phyloP scores from a whole-genome alignment of 2,113 vertebrate genomes.

The Myiozetetes cayanensis region DNA sequence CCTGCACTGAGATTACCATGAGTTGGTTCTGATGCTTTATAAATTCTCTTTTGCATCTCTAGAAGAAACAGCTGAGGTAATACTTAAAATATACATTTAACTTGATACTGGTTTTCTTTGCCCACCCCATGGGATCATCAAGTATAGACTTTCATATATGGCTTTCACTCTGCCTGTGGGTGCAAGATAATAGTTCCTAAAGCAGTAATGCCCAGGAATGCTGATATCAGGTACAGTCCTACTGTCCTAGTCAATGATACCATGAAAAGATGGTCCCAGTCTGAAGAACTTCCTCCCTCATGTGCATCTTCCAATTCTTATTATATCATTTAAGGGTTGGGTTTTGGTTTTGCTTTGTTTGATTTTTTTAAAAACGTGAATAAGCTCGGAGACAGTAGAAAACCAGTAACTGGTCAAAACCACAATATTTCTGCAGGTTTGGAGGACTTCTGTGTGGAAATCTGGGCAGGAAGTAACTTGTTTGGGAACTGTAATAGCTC shows the following conservation, averaged over 20 bases:
- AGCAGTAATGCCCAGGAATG: not conserved
- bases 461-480: conserved; percentile 14
- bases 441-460: not conserved
- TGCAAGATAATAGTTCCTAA: not conserved
- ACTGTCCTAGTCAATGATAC: not conserved
- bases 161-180: not conserved
- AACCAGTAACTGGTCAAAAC: not conserved
- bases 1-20: not conserved
- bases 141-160: not conserved
- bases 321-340: not conserved
- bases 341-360: not conserved
- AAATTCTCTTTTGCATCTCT: not conserved
- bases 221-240: not conserved
- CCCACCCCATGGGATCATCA: not conserved
- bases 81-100: not conserved
- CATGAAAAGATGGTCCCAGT: not conserved
- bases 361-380: not conserved
- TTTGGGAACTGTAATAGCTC: not conserved
- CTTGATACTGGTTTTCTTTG: not conserved
- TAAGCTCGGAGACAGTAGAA: not conserved
- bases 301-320: not conserved
- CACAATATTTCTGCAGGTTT: not conserved
- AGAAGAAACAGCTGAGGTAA: not conserved
- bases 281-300: not conserved
- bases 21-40: not conserved